phyloP scores from a whole-genome alignment of 2,888 invertebrate genomes.

The Halocaridina rubra region DNA sequence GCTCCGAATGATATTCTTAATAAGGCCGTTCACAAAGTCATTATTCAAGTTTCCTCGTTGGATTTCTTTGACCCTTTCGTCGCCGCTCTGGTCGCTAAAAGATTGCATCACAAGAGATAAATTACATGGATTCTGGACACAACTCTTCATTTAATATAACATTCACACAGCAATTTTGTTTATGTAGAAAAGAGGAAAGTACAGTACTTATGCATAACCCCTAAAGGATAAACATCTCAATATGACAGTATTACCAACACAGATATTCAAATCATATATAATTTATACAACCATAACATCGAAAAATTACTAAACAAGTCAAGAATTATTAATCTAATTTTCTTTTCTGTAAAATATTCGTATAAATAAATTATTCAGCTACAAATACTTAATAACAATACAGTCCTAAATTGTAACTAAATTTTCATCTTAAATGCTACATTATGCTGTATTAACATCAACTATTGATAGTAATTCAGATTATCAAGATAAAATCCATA shows the following conservation, averaged over 20 bases:
- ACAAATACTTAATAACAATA: no score
- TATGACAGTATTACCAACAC: background rate
- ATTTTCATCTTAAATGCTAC: no score
- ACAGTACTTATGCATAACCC: background rate
- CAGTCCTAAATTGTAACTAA: no score
- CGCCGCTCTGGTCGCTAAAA: slow-evolving; percentile 17
- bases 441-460: no score
- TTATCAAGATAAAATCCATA: no score
- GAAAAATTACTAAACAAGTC: no score
- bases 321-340: no score
- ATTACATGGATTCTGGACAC: background rate
- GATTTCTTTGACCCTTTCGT: slow-evolving; percentile 38
- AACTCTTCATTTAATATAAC: background rate
- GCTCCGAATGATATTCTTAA: slow-evolving; percentile 49
- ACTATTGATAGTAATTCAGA: no score
- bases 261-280: background rate
- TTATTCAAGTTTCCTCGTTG: slow-evolving; percentile 49
- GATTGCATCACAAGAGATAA: background rate
- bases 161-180: background rate
- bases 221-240: background rate
- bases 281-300: no score
- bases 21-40: slow-evolving; percentile 31
- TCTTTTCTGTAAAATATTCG: no score
- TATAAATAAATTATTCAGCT: no score
- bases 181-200: background rate